Evolutionary conservation across 1,140 invertebrate species (phyloP).

Genomic region (Whitmania pigra): DNA sequence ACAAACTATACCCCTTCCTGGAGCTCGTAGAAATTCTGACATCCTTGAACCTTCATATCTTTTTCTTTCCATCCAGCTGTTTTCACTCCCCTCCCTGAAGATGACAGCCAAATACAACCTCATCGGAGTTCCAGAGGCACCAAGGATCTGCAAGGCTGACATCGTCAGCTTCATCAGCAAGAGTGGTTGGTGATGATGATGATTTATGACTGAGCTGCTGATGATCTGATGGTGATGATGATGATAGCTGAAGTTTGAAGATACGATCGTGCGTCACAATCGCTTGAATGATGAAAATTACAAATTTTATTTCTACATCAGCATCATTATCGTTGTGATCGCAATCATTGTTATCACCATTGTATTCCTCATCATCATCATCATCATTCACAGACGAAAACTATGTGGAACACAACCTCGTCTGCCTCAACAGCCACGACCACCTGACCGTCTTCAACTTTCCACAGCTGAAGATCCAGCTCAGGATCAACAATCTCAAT

Average conservation of each 20-base stretch:
- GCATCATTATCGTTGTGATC: too few species aligned
- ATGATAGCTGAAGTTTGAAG: too few species aligned
- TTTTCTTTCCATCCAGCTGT: slow-evolving; percentile 49
- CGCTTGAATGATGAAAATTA: too few species aligned
- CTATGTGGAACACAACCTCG: slow-evolving; percentile 67
- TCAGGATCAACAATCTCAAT: slow-evolving; percentile 50
- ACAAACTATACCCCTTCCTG: too few species aligned
- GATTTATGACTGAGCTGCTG: too few species aligned
- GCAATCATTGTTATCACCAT: too few species aligned
- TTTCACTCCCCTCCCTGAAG: slow-evolving; percentile 80
- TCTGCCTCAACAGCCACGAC: slow-evolving; percentile 82
- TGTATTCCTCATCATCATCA: background rate
- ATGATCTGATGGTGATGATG: too few species aligned
- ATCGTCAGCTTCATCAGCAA: slow-evolving; percentile 53
- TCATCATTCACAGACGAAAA: slow-evolving; percentile 26
- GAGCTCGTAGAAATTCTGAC: too few species aligned
- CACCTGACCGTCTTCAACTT: slow-evolving; percentile 75
- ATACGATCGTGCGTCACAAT: too few species aligned
- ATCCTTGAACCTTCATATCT: too few species aligned
- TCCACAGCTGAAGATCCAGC: slow-evolving; percentile 71
- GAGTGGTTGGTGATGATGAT: slow-evolving; percentile 33
- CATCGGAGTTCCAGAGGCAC: slow-evolving; percentile 75
- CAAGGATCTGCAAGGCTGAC: slow-evolving; percentile 69
- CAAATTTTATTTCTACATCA: too few species aligned
- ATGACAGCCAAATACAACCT: slow-evolving; percentile 88